Percentiles rank a stretch among this genome's conserved stretches.
Conservation (phyloP, 2,797 vertebrate genomes). For the Melanogrammus aeglefinus region DNA sequence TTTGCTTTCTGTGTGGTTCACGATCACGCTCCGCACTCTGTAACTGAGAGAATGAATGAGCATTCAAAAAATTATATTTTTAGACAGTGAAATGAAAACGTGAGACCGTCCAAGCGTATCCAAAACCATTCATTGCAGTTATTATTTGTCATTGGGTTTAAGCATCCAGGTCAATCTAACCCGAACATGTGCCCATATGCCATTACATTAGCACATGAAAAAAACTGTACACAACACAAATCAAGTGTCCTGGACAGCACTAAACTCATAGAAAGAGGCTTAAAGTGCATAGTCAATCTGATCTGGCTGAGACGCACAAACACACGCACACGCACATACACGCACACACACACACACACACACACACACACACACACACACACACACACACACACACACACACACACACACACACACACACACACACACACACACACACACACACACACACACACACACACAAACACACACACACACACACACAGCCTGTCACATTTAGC, state of each 20-base stretch:
- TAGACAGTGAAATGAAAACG: not conserved
- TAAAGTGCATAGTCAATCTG: constrained; percentile 35
- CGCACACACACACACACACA: not conserved
- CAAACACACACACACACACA: not conserved
- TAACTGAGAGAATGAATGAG: constrained; percentile 9
- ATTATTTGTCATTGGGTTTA: not conserved
- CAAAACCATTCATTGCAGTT: not conserved
- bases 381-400: not conserved
- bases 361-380: constrained; percentile 13
- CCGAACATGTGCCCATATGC: not conserved
- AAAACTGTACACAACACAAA: not conserved
- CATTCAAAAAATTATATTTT: not conserved
- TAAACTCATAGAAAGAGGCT: constrained; percentile 25
- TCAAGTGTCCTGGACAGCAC: constrained; percentile 17
- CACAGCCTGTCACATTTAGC: constrained; percentile 4
- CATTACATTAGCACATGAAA: not conserved
- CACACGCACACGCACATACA: constrained; percentile 9
- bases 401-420: constrained; percentile 9
- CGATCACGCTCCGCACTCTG: constrained; percentile 63
- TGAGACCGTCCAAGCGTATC: not conserved
- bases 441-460: not conserved
- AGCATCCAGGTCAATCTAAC: not conserved
- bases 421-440: not conserved
- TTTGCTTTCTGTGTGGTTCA: constrained; percentile 74
- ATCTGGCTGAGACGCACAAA: constrained; percentile 31